A percentile compares a stretch with the other conserved stretches of the same genome.
Conservation (phyloP, 2,797 vertebrate species). For the Gorsachius magnificus region DNA sequence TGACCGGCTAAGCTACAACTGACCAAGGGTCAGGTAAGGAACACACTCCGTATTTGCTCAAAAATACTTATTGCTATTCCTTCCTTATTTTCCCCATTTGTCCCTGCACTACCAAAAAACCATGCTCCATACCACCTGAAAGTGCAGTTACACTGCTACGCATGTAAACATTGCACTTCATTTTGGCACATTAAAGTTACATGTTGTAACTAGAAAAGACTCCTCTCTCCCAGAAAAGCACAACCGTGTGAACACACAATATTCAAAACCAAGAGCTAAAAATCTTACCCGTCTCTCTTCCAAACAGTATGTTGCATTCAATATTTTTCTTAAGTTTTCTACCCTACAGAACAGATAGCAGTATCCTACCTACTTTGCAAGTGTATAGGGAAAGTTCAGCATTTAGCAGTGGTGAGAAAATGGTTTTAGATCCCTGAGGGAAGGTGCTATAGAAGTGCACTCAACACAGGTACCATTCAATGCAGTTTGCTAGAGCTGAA, state of each 20-base stretch:
- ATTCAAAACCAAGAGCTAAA: background rate
- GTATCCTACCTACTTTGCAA: background rate
- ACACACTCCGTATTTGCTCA: fast-evolving
- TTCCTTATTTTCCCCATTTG: background rate
- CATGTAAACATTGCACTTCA: fast-evolving
- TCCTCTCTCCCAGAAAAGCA: background rate
- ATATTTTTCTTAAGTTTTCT: background rate
- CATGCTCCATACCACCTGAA: background rate
- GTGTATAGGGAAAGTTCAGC: background rate
- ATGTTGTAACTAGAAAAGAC: background rate
- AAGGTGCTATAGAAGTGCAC: background rate
- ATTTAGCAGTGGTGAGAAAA: slow-evolving; percentile 36
- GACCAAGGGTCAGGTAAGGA: background rate
- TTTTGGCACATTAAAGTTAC: background rate
- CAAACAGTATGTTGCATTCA: background rate
- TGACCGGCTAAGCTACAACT: background rate
- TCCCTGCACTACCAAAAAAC: background rate
- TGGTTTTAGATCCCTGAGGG: slow-evolving; percentile 22
- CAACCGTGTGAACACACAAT: background rate
- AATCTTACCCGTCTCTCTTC: background rate
- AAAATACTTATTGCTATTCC: background rate
- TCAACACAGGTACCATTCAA: slow-evolving; percentile 10
- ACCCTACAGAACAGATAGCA: background rate
- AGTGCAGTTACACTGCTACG: background rate
- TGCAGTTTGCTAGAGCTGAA: slow-evolving; percentile 8